Conservation (phyloP, 2,113 vertebrate species). For the Morphnarchus princeps region DNA sequence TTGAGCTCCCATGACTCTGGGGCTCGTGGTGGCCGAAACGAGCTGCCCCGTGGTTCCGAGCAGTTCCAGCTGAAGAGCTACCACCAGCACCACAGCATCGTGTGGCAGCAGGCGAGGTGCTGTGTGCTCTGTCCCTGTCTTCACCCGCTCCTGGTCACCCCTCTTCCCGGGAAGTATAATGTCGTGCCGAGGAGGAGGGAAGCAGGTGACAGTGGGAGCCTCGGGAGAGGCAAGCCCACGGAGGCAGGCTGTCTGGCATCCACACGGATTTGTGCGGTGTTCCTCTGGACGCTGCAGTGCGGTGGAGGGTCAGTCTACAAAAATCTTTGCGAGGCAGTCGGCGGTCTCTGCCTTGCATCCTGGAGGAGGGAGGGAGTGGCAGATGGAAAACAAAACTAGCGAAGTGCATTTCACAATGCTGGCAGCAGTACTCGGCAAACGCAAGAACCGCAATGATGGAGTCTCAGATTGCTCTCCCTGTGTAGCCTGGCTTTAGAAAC, state of each 20-base stretch:
- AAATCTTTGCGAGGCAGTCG: background rate
- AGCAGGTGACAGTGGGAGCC: background rate
- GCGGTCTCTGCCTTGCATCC: background rate
- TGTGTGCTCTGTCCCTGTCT: background rate
- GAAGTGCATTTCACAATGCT: background rate
- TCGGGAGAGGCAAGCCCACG: background rate
- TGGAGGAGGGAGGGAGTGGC: background rate
- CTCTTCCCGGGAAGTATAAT: background rate
- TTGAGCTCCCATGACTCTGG: background rate
- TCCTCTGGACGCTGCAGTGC: background rate
- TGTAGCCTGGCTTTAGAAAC: background rate
- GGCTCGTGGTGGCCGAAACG: background rate
- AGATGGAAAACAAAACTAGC: background rate
- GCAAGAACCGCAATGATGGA: background rate
- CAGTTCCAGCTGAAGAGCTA: background rate
- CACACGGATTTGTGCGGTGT: rapidly evolving
- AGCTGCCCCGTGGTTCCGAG: background rate
- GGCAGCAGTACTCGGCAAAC: background rate
- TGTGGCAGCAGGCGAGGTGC: background rate
- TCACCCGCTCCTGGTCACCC: background rate
- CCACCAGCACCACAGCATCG: rapidly evolving
- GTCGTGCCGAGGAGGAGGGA: background rate
- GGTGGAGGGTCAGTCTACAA: background rate
- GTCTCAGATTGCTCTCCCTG: background rate
- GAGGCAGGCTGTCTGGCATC: background rate